Conservation (phyloP, 2,888 invertebrate species). For the Lutraria lutraria region DNA sequence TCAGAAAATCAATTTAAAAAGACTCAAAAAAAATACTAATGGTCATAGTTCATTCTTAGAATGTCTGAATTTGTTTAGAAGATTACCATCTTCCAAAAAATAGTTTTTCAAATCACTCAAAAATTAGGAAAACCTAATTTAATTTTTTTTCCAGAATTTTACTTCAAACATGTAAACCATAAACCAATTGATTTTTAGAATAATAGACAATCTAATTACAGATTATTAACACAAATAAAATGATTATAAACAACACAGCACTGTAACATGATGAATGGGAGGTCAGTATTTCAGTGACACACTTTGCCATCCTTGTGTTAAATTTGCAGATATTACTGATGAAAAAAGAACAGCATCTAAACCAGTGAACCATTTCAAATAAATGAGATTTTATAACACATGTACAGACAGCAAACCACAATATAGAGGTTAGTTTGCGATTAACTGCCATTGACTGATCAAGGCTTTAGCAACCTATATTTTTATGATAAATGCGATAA, state of each 20-base stretch:
- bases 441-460: constrained; percentile 43
- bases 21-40: neutral
- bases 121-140: no score
- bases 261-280: neutral
- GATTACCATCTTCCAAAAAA: neutral
- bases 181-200: neutral
- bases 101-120: no score
- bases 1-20: neutral
- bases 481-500: constrained; percentile 63
- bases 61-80: neutral
- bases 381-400: constrained; percentile 16
- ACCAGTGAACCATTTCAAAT: constrained; percentile 34
- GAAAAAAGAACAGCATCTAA: constrained; percentile 37
- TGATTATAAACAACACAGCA: neutral
- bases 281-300: constrained; percentile 30
- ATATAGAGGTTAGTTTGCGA: constrained; percentile 66
- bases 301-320: constrained; percentile 39
- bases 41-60: neutral
- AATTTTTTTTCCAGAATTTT: neutral
- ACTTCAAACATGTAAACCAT: neutral
- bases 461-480: constrained; percentile 66
- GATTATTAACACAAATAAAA: neutral
- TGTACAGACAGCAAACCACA: constrained; percentile 53
- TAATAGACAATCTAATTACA: no score
- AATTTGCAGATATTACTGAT: constrained; percentile 2